Conservation (phyloP, 2,797 vertebrate species). For the Lerista edwardsae region DNA sequence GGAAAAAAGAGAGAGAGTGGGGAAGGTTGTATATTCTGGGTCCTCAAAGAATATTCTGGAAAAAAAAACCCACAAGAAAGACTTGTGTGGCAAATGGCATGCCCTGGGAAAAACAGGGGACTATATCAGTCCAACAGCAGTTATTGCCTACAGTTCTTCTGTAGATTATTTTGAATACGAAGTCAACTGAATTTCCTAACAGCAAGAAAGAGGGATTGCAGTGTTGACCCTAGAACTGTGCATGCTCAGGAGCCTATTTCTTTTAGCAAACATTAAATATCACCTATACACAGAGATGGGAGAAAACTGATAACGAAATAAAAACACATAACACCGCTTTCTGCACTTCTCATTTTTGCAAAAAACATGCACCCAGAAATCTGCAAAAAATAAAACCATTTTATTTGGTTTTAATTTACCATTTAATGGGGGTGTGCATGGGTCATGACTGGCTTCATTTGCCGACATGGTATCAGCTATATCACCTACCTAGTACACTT, state of each 20-base stretch:
- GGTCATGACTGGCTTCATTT: too few relatives aligned
- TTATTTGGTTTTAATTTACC: too few relatives aligned
- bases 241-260: neutral
- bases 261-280: too few relatives aligned
- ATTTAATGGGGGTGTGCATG: too few relatives aligned
- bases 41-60: neutral
- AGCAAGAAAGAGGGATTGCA: neutral
- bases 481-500: too few relatives aligned
- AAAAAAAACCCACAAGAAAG: neutral
- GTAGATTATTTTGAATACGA: neutral
- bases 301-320: too few relatives aligned
- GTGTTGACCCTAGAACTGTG: neutral
- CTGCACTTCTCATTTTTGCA: too few relatives aligned
- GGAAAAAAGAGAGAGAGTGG: neutral
- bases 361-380: too few relatives aligned
- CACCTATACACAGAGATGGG: too few relatives aligned
- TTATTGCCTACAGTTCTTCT: neutral
- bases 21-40: neutral
- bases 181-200: neutral
- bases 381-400: too few relatives aligned
- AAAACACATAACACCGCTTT: too few relatives aligned
- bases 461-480: too few relatives aligned
- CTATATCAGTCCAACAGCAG: neutral
- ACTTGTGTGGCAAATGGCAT: neutral
- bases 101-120: neutral